Conservation (phyloP, 2,113 vertebrate genomes). For the Prochilodus magdalenae region DNA sequence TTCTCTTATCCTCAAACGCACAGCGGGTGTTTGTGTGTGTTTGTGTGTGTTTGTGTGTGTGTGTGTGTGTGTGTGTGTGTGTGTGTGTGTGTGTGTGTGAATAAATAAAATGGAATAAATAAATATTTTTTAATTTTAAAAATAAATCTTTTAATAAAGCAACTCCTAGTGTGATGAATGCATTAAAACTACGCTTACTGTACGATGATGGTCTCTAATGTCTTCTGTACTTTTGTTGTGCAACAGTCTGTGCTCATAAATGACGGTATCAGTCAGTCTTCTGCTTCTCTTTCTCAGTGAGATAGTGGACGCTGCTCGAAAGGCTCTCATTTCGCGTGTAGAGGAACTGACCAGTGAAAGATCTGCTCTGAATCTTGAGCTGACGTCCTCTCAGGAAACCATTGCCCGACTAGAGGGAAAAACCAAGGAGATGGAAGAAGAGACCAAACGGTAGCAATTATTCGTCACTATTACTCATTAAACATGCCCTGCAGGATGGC, state of each 20-base stretch:
- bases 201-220: neutral
- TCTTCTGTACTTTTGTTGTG: neutral
- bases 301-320: conserved; percentile 74
- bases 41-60: no score
- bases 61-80: no score
- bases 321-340: conserved; percentile 75
- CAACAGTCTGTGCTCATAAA: neutral
- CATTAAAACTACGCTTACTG: neutral
- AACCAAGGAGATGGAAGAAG: conserved; percentile 77
- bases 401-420: conserved; percentile 67
- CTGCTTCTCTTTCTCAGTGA: conserved; percentile 60
- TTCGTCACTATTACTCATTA: neutral
- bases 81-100: no score
- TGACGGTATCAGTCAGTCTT: neutral
- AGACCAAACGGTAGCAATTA: conserved; percentile 71
- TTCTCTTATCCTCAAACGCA: no score
- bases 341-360: conserved; percentile 80
- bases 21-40: no score
- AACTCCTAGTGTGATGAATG: neutral
- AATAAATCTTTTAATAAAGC: neutral
- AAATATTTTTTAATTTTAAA: no score
- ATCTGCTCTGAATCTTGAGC: conserved; percentile 70
- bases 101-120: no score
- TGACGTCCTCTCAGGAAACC: conserved; percentile 70
- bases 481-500: neutral